Evolutionary conservation across 2,888 invertebrate species (phyloP).

Genomic region (Lasioglossum zephyrum): DNA sequence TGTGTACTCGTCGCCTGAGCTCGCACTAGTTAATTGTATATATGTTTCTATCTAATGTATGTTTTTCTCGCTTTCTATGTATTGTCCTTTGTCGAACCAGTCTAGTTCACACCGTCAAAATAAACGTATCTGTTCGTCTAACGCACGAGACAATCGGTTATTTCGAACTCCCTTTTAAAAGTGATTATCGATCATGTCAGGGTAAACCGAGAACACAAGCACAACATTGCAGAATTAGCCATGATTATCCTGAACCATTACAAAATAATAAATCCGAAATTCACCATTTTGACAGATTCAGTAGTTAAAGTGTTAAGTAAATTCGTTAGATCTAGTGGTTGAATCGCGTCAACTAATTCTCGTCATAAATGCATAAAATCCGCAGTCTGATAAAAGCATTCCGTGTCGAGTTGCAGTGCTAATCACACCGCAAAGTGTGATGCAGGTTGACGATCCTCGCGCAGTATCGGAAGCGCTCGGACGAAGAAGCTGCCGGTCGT

Average conservation of each 20-base stretch:
- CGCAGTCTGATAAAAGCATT: neutral
- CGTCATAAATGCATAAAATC: neutral
- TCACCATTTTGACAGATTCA: neutral
- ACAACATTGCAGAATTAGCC: neutral
- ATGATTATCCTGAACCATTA: too few species aligned
- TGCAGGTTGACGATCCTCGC: neutral
- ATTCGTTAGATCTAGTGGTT: neutral
- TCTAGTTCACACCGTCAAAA: too few species aligned
- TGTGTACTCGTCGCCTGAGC: too few species aligned
- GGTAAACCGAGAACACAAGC: neutral
- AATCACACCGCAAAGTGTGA: neutral
- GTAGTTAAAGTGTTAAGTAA: neutral
- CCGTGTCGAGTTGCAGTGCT: neutral
- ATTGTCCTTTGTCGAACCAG: too few species aligned
- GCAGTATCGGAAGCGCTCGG: neutral
- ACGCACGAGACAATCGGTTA: too few species aligned
- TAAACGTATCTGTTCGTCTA: too few species aligned
- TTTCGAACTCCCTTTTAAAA: too few species aligned
- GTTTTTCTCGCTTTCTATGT: too few species aligned
- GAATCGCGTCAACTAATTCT: neutral
- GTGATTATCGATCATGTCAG: too few species aligned
- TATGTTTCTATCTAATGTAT: too few species aligned
- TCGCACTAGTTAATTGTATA: too few species aligned
- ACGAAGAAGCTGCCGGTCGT: slow-evolving; percentile 7
- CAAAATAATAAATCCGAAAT: neutral